Base-by-base conservation (phyloP, 2,113 vertebrate genomes). In the Seriola dumerili region DNA sequence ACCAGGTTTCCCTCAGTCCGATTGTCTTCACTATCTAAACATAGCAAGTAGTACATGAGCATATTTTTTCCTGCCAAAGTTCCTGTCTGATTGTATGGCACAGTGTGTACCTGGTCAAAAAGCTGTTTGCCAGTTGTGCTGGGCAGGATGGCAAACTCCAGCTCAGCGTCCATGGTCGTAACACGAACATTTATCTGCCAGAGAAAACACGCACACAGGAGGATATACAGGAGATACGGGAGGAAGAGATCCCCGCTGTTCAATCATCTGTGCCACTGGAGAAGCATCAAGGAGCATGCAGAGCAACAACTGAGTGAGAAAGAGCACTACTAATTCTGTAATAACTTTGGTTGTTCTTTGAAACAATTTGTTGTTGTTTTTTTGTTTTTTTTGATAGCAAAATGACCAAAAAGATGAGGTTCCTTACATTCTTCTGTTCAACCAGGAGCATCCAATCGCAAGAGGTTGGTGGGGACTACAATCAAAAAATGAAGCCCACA, bases 121-220 rank as follows among this genome's bases (percentile, higher is more conserved):
- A 99, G 97, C 80, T 99, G 97, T 86, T 98, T 99, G 85, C 98
- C 98, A 1, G 97, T 98, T 19, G 98, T 99, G 92, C 97, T 99
- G 90, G 97, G 97, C 94, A 98, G 97, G 91, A 99, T 99, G 81
- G 98, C 98, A 95, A 99, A 99, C 92, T 99, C 97, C 96, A 99
- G 95, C 95, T 99, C 98, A 81, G 98, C 98, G 61, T 99, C 97
- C 98, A 99, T 99, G 67, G 97, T 98, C 78, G 97, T 99, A 80
- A 99, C 97, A 73, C 97, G 96, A 62, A 99, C 97, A 80, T 96
- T 99, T 89, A 99, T 97, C 98, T 99, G 92, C 29, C 84, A 85
- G 79, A 85, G 58, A 84, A 87, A 86, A 88, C 7, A 86, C 7
- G 78, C 25, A 83, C 11, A 78, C 25, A 86, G 29, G 29, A 29